phyloP scores from a whole-genome alignment of 2,888 invertebrate genomes.

The Pogonocherus hispidulus region DNA sequence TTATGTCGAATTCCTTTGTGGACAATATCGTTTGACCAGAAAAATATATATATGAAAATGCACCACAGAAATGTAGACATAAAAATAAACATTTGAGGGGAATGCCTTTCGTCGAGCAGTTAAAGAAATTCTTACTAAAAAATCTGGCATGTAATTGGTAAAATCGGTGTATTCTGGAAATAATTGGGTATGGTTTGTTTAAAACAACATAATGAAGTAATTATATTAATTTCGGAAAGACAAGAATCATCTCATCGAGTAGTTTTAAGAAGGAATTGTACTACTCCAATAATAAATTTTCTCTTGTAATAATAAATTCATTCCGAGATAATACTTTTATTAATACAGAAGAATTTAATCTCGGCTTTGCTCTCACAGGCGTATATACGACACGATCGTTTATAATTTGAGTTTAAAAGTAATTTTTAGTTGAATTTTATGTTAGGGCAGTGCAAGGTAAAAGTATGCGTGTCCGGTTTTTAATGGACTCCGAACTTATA shows the following conservation, averaged over 20 bases:
- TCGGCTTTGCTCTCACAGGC: slow-evolving; percentile 3
- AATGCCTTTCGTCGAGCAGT: not conserved
- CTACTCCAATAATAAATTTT: slow-evolving; percentile 21
- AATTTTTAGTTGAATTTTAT: slow-evolving; percentile 49
- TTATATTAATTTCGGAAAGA: slow-evolving; percentile 12
- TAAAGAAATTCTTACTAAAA: slow-evolving; percentile 9
- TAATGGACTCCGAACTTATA: slow-evolving; percentile 55
- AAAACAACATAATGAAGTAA: slow-evolving; percentile 18
- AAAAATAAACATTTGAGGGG: not conserved
- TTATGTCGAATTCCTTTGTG: not conserved
- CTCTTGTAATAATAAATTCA: slow-evolving; percentile 11
- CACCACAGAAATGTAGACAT: not conserved
- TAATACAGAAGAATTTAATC: slow-evolving; percentile 13
- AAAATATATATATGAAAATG: not conserved
- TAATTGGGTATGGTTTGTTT: not conserved
- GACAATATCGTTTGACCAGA: not conserved
- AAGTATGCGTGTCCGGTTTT: slow-evolving; percentile 58
- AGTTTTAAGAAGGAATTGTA: not conserved
- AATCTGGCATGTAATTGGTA: not conserved
- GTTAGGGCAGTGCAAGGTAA: slow-evolving; percentile 56
- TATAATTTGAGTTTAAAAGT: slow-evolving; percentile 37
- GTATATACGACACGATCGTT: slow-evolving; percentile 21
- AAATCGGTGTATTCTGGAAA: not conserved
- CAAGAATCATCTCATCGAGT: slow-evolving; percentile 14
- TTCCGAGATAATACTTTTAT: slow-evolving; percentile 10